These are phyloP conservation scores for Crioceris asparagi DNA, from an alignment of 2,888 invertebrate species.

Conservation along the genomic window DNA sequence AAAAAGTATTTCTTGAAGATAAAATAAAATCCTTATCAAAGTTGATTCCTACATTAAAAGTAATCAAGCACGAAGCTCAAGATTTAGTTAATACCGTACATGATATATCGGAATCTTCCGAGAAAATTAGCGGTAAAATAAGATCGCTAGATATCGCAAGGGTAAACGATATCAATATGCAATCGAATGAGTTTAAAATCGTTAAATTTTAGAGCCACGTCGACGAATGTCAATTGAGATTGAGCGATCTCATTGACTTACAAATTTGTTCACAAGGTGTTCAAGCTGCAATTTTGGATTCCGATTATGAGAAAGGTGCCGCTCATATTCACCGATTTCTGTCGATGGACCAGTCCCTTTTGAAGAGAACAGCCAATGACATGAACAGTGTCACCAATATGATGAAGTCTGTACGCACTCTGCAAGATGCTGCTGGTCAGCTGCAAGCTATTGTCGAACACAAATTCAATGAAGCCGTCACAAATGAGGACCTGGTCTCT, in stretches of 20 bases:
- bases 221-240: constrained; percentile 86
- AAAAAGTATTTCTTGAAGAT: constrained; percentile 66
- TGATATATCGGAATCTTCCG: constrained; percentile 78
- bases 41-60: constrained; percentile 67
- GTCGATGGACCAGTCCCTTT: constrained; percentile 77
- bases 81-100: constrained; percentile 76
- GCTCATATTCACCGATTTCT: constrained; percentile 90
- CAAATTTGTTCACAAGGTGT: constrained; percentile 97
- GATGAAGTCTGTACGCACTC: constrained; percentile 56
- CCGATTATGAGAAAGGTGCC: constrained; percentile 96
- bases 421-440: constrained; percentile 68
- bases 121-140: constrained; percentile 93
- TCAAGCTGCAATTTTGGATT: constrained; percentile 81
- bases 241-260: constrained; percentile 88
- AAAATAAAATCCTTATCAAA: constrained; percentile 72
- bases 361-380: constrained; percentile 68
- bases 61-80: constrained; percentile 67
- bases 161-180: constrained; percentile 45
- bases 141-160: constrained; percentile 85
- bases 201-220: constrained; percentile 61
- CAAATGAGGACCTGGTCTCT: constrained; percentile 74
- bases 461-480: constrained; percentile 87
- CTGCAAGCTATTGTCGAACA: constrained; percentile 58
- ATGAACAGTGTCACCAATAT: constrained; percentile 60
- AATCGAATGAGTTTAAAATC: background rate